A percentile compares a stretch with the other conserved stretches of the same genome.
phyloP scores from a whole-genome alignment of 2,797 vertebrate genomes.

The Falco berigora region DNA sequence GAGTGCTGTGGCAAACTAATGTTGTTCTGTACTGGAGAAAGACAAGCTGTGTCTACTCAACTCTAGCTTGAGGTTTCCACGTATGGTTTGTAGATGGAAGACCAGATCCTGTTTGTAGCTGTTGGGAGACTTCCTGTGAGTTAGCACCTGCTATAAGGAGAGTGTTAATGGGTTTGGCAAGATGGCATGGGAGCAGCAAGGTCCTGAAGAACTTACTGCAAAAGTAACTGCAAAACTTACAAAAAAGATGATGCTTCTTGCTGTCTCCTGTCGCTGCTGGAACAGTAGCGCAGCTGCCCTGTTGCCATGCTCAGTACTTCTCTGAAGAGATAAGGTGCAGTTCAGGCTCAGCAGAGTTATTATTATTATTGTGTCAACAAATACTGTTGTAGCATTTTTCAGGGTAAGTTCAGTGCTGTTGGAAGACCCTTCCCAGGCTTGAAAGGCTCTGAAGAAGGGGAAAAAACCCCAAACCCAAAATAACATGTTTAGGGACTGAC shows the following conservation, averaged over 20 bases:
- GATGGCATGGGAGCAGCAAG: not conserved
- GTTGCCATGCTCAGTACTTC: not conserved
- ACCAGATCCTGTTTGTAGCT: not conserved
- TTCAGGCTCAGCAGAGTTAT: not conserved
- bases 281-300: not conserved
- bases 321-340: not conserved
- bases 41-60: not conserved
- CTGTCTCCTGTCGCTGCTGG: not conserved
- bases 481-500: not conserved
- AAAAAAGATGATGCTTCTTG: accelerated
- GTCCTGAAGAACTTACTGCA: not conserved
- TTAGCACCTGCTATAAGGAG: not conserved
- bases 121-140: not conserved
- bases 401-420: not conserved
- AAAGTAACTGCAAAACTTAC: too few relatives aligned
- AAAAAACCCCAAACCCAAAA: accelerated
- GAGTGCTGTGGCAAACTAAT: not conserved
- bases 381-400: not conserved
- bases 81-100: not conserved
- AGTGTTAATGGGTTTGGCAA: not conserved
- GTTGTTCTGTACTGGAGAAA: not conserved
- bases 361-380: not conserved
- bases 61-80: not conserved
- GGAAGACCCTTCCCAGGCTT: not conserved
- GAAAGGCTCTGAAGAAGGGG: not conserved